These are phyloP conservation scores for Catonia carolina DNA, from an alignment of 2,888 invertebrate species.

Conservation along the genomic window DNA sequence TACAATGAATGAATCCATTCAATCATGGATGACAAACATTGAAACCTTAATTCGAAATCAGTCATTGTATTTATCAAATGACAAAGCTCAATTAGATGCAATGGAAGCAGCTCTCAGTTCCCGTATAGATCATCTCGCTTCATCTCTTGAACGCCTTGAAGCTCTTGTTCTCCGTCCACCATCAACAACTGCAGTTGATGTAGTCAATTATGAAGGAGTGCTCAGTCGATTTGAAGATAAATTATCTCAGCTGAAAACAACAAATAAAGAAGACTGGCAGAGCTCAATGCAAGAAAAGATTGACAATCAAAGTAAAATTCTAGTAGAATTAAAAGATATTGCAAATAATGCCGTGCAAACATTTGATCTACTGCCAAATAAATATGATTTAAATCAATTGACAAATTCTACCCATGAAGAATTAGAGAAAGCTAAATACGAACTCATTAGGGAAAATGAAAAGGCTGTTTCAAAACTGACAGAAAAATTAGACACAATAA, in stretches of 20 bases:
- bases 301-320: constrained; percentile 1
- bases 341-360: neutral
- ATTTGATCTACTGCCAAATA: constrained; percentile 43
- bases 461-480: constrained; percentile 47
- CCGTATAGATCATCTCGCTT: constrained; percentile 26
- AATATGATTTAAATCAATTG: constrained; percentile 49
- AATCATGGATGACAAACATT: constrained; percentile 43
- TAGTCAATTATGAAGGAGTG: constrained; percentile 34
- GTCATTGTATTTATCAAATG: constrained; percentile 12
- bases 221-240: constrained; percentile 29
- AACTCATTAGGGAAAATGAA: constrained; percentile 39
- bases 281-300: constrained; percentile 2
- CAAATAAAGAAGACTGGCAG: constrained; percentile 27
- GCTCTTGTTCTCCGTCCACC: constrained; percentile 17
- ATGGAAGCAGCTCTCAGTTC: constrained; percentile 28
- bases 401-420: constrained; percentile 57
- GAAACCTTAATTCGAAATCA: constrained; percentile 43
- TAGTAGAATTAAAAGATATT: constrained; percentile 13
- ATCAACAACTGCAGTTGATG: constrained; percentile 35
- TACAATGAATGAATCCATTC: constrained; percentile 40
- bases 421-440: constrained; percentile 49
- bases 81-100: constrained; percentile 24
- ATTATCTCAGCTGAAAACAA: constrained; percentile 17
- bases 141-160: constrained; percentile 28
- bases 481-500: constrained; percentile 48